A percentile compares a stretch with the other conserved stretches of the same genome.
phyloP scores from a whole-genome alignment of 2,113 vertebrate genomes.

The Bos indicus region DNA sequence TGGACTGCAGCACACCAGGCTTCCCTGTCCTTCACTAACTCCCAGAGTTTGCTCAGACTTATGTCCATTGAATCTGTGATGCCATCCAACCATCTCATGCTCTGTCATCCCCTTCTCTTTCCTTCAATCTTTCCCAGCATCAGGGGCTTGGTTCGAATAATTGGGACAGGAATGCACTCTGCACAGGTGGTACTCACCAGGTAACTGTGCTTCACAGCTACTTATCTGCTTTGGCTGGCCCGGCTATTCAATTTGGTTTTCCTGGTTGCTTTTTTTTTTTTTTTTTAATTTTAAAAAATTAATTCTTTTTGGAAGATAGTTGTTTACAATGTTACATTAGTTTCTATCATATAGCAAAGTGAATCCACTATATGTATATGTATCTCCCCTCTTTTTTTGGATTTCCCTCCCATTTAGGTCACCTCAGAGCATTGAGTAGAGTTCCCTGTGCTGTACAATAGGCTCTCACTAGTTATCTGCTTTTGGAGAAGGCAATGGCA shows the following conservation, averaged over 20 bases:
- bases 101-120: not conserved
- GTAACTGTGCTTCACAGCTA: too few relatives aligned
- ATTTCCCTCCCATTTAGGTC: not conserved
- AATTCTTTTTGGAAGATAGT: not conserved
- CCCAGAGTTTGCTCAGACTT: not conserved
- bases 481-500: too few relatives aligned
- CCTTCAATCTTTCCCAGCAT: not conserved
- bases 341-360: not conserved
- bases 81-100: not conserved
- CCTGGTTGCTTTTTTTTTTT: not conserved
- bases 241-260: not conserved
- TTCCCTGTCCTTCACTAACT: not conserved
- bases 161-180: not conserved
- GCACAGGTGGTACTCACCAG: fast-evolving
- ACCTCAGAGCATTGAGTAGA: not conserved
- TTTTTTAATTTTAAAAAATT: not conserved
- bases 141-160: not conserved
- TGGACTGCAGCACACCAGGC: not conserved
- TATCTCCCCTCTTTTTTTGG: not conserved
- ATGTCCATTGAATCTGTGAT: not conserved
- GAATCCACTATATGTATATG: not conserved
- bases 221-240: fast-evolving
- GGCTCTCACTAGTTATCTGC: not conserved
- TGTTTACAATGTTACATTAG: not conserved
- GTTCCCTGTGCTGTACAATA: not conserved